A percentile compares a stretch with the other conserved stretches of the same genome.
Conservation (phyloP, 2,797 vertebrate species). For the Cynopterus sphinx region DNA sequence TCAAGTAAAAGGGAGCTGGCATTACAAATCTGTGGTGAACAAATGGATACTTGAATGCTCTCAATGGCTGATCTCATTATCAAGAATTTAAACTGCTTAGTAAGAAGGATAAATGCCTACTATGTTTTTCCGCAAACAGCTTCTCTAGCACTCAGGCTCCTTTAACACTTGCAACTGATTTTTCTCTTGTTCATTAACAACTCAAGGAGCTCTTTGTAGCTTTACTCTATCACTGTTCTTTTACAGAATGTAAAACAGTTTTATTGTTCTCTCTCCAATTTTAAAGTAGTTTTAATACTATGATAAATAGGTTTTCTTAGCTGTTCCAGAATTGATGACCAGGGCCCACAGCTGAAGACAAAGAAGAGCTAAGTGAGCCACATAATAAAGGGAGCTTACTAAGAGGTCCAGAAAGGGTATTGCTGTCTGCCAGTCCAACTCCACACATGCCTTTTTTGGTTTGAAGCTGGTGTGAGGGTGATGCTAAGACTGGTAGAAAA, state of each 20-base stretch:
- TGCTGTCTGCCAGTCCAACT: neutral
- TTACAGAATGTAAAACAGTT: neutral
- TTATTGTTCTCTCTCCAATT: neutral
- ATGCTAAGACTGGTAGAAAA: neutral
- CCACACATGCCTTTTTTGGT: neutral
- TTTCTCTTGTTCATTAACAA: neutral
- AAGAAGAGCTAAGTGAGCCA: neutral
- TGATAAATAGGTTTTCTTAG: neutral
- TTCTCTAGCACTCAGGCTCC: neutral
- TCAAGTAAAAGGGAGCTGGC: neutral
- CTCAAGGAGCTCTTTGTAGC: neutral
- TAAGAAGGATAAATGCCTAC: neutral
- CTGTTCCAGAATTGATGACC: neutral
- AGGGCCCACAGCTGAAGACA: neutral
- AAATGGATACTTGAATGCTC: neutral
- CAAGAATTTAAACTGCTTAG: neutral
- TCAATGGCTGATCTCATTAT: neutral
- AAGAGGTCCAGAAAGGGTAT: neutral
- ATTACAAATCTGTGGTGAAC: neutral
- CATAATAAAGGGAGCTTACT: neutral
- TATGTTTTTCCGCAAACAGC: neutral
- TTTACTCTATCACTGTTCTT: neutral
- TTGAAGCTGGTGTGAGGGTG: neutral
- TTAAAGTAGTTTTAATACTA: neutral
- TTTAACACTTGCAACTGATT: neutral